Conservation (phyloP, 2,888 invertebrate genomes). For the Venustoraphidia nigricollis region DNA sequence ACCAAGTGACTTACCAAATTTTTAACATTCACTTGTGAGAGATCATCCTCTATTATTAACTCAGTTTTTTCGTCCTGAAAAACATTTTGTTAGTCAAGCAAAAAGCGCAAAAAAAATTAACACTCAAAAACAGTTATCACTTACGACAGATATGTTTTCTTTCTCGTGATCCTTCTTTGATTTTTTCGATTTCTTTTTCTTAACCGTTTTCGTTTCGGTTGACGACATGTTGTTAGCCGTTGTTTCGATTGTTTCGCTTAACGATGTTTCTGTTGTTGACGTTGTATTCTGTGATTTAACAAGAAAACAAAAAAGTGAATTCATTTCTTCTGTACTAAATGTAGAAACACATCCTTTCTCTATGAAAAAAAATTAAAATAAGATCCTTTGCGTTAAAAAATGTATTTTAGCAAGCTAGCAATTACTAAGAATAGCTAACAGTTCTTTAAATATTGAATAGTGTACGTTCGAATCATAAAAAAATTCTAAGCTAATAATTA, state of each 20-base stretch:
- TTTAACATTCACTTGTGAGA: conserved; percentile 47
- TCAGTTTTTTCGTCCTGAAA: conserved; percentile 14
- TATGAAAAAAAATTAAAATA: too few relatives aligned
- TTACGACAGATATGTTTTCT: conserved; percentile 53
- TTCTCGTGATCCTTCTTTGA: conserved; percentile 45
- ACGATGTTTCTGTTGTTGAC: not conserved
- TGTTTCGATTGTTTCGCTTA: conserved; percentile 4
- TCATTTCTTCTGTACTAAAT: too few relatives aligned
- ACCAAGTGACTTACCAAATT: conserved; percentile 37
- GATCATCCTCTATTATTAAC: conserved; percentile 28
- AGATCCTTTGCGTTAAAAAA: too few relatives aligned
- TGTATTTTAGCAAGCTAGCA: too few relatives aligned
- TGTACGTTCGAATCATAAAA: too few relatives aligned
- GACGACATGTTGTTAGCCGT: conserved; percentile 3
- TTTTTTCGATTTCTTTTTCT: conserved; percentile 46
- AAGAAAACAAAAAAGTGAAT: not conserved
- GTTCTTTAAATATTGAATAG: too few relatives aligned
- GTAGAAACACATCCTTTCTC: too few relatives aligned
- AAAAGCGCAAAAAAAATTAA: conserved; percentile 9
- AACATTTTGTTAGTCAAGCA: conserved; percentile 7
- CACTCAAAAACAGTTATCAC: conserved; percentile 23
- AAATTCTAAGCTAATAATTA: too few relatives aligned
- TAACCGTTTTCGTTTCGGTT: conserved; percentile 15
- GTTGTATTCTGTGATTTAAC: not conserved
- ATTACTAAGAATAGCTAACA: too few relatives aligned